Base-by-base conservation (phyloP, 2,113 vertebrate genomes). In the Pseudonaja textilis region DNA sequence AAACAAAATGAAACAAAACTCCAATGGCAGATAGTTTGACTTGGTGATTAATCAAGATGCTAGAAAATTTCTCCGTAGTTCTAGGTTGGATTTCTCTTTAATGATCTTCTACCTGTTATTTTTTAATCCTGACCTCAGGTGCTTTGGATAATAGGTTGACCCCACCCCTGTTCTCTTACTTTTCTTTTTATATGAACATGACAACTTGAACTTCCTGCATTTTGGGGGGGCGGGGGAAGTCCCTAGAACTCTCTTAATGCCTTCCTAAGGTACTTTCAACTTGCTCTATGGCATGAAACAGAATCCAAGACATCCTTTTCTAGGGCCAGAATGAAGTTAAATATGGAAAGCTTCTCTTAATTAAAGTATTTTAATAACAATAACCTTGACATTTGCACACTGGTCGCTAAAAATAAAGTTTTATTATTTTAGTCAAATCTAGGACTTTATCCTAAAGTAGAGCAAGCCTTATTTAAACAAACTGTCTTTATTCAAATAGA, bases 321-420 rank as follows among this genome's bases (percentile, higher is more conserved):
- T 86, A 93, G 74, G 90, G 88, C 55, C 45, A 61, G 87, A 91
- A 59, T 12, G 34, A 20, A 91, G 87, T 55, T 93, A 91, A 93
- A 91, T 64, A 87, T 86, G 55, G 87, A 89, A 87, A 64, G 25
- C 25, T 56, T 91, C 93, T 89, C 55, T 93, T 91, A 91, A 86
- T 93, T 91, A 89, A 87, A 91, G 89, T 93, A 89, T 86, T 61
- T 93, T 89, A 89, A 93, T 91, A 91, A 91, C 89, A 93, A 91
- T 86, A 89, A 56, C 45, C 23, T 64, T 91, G 93, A 93, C 90
- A 91, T 93, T 93, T 93, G 57, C 91, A 88, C 87, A 86, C 34
- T 45, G 93, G 74, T 42, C 54, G 87, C 87, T 91, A 93, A 91
- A 91, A 93, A 91, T 81, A 89, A 47, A 64, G 86, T 89, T 89